A percentile compares a stretch with the other conserved stretches of the same genome.
phyloP scores from a whole-genome alignment of 2,797 vertebrate genomes.

The Lagorchestes hirsutus region DNA sequence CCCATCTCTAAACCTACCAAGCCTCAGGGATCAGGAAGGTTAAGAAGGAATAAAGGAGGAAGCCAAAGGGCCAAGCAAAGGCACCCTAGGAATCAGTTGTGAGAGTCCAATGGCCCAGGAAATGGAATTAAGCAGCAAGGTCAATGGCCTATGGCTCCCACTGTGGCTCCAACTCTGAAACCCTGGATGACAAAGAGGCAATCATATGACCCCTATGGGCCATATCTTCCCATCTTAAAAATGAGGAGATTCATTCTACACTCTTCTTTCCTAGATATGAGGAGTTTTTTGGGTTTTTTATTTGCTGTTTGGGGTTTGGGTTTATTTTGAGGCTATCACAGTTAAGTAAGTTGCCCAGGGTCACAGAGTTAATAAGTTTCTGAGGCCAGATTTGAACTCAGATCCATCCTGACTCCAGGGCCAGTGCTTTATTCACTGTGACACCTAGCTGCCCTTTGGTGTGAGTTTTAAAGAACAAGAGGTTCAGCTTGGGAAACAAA shows the following conservation, averaged over 20 bases:
- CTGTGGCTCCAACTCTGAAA: no score
- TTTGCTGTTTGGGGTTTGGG: not conserved
- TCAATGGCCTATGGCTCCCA: not conserved
- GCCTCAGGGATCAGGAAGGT: not conserved
- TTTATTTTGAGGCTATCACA: not conserved
- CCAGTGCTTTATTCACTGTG: no score
- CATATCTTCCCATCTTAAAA: not conserved
- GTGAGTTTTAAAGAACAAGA: not conserved
- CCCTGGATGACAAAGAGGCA: not conserved
- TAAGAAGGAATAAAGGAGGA: not conserved
- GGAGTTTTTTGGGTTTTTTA: no score
- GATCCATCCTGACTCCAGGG: no score
- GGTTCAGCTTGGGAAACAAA: not conserved
- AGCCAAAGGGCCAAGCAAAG: not conserved
- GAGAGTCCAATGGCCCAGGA: not conserved
- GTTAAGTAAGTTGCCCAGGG: not conserved
- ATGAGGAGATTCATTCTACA: not conserved
- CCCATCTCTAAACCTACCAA: not conserved
- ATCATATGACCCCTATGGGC: not conserved
- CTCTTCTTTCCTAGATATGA: not conserved
- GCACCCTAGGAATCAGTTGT: not conserved
- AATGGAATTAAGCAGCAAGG: not conserved
- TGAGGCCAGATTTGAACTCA: not conserved
- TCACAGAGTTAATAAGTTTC: not conserved
- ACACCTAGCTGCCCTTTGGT: not conserved